A percentile compares a stretch with the other conserved stretches of the same genome.
Conservation (phyloP, 1,140 invertebrate genomes). For the Andrena cerasifolii region DNA sequence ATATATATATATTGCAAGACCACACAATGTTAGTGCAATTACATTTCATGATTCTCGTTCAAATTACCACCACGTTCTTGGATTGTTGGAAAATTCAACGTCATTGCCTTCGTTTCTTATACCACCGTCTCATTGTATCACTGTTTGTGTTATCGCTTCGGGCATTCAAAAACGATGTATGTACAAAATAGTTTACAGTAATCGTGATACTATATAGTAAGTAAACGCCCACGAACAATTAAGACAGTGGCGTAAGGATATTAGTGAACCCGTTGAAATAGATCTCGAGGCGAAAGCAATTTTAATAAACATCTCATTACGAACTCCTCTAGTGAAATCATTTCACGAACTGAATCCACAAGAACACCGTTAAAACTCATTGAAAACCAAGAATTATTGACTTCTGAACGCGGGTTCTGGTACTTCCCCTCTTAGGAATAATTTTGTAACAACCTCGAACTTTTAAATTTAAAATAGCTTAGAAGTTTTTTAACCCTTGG, state of each 20-base stretch:
- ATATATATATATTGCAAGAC: too few species aligned
- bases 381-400: too few species aligned
- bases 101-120: background rate
- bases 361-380: too few species aligned
- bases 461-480: too few species aligned
- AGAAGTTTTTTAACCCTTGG: too few species aligned
- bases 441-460: too few species aligned
- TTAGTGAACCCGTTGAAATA: constrained; percentile 2
- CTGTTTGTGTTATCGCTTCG: background rate
- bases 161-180: background rate
- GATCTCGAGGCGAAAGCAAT: background rate
- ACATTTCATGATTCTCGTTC: too few species aligned
- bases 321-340: background rate
- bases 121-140: background rate
- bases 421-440: too few species aligned
- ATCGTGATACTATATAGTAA: constrained; percentile 3
- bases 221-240: background rate
- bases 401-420: too few species aligned
- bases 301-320: constrained; percentile 1
- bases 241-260: background rate
- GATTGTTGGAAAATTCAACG: too few species aligned
- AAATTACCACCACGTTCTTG: too few species aligned
- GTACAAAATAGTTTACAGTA: background rate
- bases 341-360: background rate
- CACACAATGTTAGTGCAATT: too few species aligned